Conservation (phyloP, 2,888 invertebrate species). For the Aporophyla lueneburgensis region DNA sequence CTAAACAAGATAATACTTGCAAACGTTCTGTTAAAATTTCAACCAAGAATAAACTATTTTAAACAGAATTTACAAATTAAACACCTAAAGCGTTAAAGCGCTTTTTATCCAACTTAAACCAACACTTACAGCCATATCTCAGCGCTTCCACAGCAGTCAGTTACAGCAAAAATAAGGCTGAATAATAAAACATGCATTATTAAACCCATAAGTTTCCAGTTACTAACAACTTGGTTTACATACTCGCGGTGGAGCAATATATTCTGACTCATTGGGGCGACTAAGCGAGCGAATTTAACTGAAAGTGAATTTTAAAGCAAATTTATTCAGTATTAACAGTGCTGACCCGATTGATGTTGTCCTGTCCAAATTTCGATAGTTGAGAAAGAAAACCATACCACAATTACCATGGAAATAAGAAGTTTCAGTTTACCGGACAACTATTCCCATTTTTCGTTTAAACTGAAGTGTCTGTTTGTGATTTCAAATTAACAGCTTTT, state of each 20-base stretch:
- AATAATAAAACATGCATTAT: slow-evolving; percentile 69
- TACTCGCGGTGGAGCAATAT: slow-evolving; percentile 65
- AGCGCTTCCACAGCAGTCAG: slow-evolving; percentile 29
- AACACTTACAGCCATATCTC: slow-evolving; percentile 17
- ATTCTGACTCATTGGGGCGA: slow-evolving; percentile 60
- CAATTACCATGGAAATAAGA: too few species aligned
- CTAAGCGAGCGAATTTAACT: slow-evolving; percentile 33
- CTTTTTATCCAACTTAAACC: slow-evolving; percentile 18
- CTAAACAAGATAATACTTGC: too few species aligned
- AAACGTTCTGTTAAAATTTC: neutral
- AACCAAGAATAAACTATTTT: neutral
- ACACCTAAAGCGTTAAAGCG: neutral
- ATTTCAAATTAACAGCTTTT: too few species aligned
- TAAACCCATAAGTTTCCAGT: slow-evolving; percentile 71
- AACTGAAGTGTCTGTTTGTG: too few species aligned
- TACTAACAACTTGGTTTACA: slow-evolving; percentile 69
- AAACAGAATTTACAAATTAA: neutral
- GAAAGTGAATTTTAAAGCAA: slow-evolving; percentile 4
- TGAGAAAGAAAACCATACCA: too few species aligned
- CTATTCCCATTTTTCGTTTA: neutral
- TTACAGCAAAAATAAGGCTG: slow-evolving; percentile 51
- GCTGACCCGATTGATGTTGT: neutral
- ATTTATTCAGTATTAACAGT: neutral
- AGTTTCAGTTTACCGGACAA: neutral
- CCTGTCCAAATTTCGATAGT: neutral